These are phyloP conservation scores for Sebastolobus alascanus DNA, from an alignment of 2,797 vertebrate genomes.

Conservation along the genomic window DNA sequence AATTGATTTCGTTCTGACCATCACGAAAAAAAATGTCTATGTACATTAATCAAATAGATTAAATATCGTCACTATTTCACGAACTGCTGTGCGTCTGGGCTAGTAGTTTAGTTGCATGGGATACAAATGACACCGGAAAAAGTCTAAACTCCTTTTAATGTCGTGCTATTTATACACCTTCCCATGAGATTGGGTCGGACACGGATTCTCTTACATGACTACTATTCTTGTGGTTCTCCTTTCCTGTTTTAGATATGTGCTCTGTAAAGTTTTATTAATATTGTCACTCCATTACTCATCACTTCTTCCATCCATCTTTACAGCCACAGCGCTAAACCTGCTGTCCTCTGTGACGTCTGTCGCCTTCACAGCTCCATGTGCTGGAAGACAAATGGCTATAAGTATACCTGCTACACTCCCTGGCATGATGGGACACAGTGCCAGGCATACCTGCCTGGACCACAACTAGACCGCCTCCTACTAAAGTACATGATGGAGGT, in stretches of 20 bases:
- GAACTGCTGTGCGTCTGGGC: too few relatives aligned
- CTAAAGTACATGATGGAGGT: constrained; percentile 48
- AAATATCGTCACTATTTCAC: accelerated
- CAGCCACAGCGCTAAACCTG: constrained; percentile 22
- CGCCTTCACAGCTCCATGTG: constrained; percentile 52
- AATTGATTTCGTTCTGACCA: too few relatives aligned
- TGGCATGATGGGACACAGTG: constrained; percentile 34
- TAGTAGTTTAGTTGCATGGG: too few relatives aligned
- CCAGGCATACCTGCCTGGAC: constrained; percentile 43
- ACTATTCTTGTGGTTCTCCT: constrained; percentile 36
- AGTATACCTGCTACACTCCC: constrained; percentile 35
- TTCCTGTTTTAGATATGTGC: constrained; percentile 34
- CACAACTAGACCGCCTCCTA: constrained; percentile 24
- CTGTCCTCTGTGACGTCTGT: constrained; percentile 34
- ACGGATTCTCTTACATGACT: constrained; percentile 23
- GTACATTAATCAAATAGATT: too few relatives aligned
- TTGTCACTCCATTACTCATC: constrained; percentile 42
- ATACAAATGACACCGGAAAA: background rate
- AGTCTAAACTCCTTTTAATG: background rate
- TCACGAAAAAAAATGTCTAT: too few relatives aligned
- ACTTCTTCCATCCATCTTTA: constrained; percentile 33
- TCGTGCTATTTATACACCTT: background rate
- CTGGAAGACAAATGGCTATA: constrained; percentile 46
- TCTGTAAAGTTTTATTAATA: constrained; percentile 40
- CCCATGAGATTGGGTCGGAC: background rate